Base-by-base conservation (phyloP, 2,797 vertebrate species). In the Microhierax caerulescens region DNA sequence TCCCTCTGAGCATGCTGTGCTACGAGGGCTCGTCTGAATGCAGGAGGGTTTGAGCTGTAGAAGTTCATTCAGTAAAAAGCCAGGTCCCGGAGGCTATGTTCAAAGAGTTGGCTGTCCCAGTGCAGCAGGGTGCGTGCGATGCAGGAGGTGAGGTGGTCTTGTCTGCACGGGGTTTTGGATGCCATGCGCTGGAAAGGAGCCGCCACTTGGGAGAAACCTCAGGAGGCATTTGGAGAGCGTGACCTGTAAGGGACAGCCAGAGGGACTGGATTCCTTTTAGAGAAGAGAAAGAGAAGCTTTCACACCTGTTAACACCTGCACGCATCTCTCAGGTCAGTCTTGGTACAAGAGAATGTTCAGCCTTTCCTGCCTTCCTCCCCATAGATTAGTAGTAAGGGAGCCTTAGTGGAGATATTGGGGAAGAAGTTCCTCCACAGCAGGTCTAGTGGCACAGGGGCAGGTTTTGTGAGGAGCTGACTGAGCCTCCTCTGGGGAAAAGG, bases 151-250 rank as follows among this genome's bases (percentile, higher is more conserved):
- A 21, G 30, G 39, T 72, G 48, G 50, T 41, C 50, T 51, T 32
- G 51, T 28, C 37, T 22, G 15, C 3, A 0, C 1, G 1, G 27
- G 28, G 11, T 12, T 88, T 64, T 2, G 0, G 30, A 10, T 92
- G 70, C 39, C 23, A 15, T 7, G 1, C 0, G 0, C 8, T 3
- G 1, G 45, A 37, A 53, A 53, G 85, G 36, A 85, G 32, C 25
- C 45, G 41, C 41, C 0, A 0, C 19, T 16, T 47, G 50, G 23
- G 34, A 60, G 30, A 17, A 70, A 24, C n/a, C 9, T 82, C 51
- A 59, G 63, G 45, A 63, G 39, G 13, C 2, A 1, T 77, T 77
- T 63, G 27, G 48, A 60, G 45, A 72, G 13, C 0, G 0, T 45
- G 32, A 56, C 11, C 25, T 50, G 54, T 60, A n/a, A 79, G 53